phyloP scores from a whole-genome alignment of 2,797 vertebrate genomes.

The Mionectes olivaceus region DNA sequence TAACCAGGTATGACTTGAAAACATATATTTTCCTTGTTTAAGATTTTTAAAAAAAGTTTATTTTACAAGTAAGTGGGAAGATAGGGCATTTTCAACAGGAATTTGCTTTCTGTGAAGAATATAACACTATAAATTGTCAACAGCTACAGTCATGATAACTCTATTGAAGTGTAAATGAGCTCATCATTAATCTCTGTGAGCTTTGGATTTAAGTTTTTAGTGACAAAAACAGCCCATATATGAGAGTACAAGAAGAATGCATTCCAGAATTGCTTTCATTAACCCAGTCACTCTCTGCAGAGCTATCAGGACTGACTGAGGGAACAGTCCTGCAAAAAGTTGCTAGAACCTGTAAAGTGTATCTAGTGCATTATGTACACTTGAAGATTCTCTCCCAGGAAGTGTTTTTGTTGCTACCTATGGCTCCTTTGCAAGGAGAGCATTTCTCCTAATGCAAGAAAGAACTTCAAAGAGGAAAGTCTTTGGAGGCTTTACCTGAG shows the following conservation, averaged over 20 bases:
- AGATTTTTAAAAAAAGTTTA: neutral
- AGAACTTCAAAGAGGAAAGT: neutral
- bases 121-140: neutral
- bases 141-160: neutral
- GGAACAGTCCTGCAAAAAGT: neutral
- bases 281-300: neutral
- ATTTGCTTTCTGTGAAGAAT: neutral
- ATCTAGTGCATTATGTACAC: neutral
- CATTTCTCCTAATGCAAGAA: neutral
- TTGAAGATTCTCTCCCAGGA: neutral
- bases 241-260: neutral
- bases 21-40: neutral
- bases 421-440: neutral
- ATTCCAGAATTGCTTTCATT: neutral
- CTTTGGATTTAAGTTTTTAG: constrained; percentile 12
- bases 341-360: neutral
- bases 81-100: neutral
- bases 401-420: neutral
- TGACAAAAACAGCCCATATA: neutral
- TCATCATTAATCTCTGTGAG: constrained; percentile 4
- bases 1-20: neutral
- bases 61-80: neutral
- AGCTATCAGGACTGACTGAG: neutral
- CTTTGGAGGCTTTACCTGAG: neutral
- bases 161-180: constrained; percentile 14